phyloP scores from a whole-genome alignment of 30 jellyfish, hydroid and myxozoan genomes.

The Sanderia malayensis region DNA sequence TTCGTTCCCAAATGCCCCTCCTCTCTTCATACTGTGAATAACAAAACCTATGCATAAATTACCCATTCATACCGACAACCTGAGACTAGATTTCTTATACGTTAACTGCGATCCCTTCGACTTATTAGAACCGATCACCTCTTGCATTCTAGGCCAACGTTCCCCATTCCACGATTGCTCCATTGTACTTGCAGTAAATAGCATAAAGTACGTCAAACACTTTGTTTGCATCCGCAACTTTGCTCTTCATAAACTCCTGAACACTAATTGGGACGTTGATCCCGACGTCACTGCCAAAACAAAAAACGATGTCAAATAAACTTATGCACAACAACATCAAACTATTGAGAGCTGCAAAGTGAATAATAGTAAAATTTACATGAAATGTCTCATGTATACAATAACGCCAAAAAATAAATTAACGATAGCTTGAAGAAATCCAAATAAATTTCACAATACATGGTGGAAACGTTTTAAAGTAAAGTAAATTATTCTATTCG shows the following conservation, averaged over 20 bases:
- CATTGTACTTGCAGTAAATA: slow-evolving; percentile 39
- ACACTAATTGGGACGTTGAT: slow-evolving; percentile 30
- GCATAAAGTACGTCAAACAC: slow-evolving; percentile 41
- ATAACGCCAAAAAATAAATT: too few relatives aligned
- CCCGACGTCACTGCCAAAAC: slow-evolving; percentile 30
- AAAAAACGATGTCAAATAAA: neutral
- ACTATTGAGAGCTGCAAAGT: neutral
- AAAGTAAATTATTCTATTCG: too few relatives aligned
- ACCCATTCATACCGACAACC: too few relatives aligned
- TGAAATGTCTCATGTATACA: neutral
- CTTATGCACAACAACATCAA: neutral
- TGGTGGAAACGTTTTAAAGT: neutral
- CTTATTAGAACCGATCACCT: too few relatives aligned
- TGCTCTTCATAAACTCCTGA: slow-evolving; percentile 47
- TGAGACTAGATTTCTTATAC: too few relatives aligned
- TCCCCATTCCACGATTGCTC: slow-evolving; percentile 42
- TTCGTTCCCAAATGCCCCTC: too few relatives aligned
- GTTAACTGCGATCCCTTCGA: too few relatives aligned
- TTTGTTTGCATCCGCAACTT: slow-evolving; percentile 39
- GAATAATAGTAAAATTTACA: neutral
- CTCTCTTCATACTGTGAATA: too few relatives aligned
- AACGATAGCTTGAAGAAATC: neutral
- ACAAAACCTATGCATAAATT: too few relatives aligned
- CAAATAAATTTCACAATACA: neutral
- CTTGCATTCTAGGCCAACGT: too few relatives aligned